Base-by-base conservation (phyloP, 2,113 vertebrate genomes). In the Cyanistes caeruleus region DNA sequence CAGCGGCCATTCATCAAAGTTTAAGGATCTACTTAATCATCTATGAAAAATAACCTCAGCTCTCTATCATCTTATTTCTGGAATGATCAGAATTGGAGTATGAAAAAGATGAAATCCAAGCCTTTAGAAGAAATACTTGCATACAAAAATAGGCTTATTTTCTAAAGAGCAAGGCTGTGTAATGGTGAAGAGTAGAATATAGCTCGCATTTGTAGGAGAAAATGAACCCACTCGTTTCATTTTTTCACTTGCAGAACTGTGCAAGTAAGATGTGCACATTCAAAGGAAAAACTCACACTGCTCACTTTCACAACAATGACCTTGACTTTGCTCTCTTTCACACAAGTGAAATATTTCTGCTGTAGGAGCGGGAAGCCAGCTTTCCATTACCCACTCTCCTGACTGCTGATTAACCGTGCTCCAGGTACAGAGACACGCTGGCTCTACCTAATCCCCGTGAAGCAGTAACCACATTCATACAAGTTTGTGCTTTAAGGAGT, bases 111-210 rank as follows among this genome's bases (percentile, higher is more conserved):
- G 60, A 82, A 85, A 93, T 37, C 77, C 64, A 95, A 91, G 84
- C 78, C 87, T 93, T 87, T 89, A 93, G 70, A 84, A 94, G 89
- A 92, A 90, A 94, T 43, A 87, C 73, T 68, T 73, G 28, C 58
- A 23, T 97, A 96, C 44, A 96, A 97, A 97, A 97, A 96, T 94
- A 97, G 79, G 92, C 92, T 95, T 92, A 90, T 89, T 95, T 92
- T 93, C 88, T 96, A 89, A 87, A 94, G 56, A 93, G 90, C 90
- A 92, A 93, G 92, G 86, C 73, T 78, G 62, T 35, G 46, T 87
- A 75, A 94, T 7, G 80, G 88, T 60, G 92, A 93, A 62, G 55
- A 92, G 80, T 4, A 86, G 90, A 92, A 92, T 90, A 84, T 53
- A 97, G 68, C 60, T 94, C 53, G 60, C 52, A 87, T 89, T 92